Evolutionary conservation across 2,113 vertebrate genomes (phyloP).

Genomic region (Sylvilagus bachmani): DNA sequence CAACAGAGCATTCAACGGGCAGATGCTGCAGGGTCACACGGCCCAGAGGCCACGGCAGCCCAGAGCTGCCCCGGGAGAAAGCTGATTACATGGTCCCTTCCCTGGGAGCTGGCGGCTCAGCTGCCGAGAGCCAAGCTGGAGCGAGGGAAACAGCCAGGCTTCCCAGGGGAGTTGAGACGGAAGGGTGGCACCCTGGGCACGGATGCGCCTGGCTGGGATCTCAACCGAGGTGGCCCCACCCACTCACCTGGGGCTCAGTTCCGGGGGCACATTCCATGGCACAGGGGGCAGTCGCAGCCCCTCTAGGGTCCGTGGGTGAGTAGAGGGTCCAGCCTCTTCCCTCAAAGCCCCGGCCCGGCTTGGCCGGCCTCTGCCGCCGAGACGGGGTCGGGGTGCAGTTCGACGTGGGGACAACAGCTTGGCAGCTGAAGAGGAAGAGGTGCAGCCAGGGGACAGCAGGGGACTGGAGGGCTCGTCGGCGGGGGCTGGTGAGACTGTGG

Average conservation of each 20-base stretch:
- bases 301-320: constrained; percentile 74
- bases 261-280: constrained; percentile 82
- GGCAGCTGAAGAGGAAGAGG: constrained; percentile 78
- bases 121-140: not conserved
- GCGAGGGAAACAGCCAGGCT: not conserved
- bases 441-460: constrained; percentile 75
- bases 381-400: constrained; percentile 26
- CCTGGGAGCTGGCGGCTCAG: not conserved
- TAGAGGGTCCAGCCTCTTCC: constrained; percentile 64
- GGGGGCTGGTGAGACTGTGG: constrained; percentile 49
- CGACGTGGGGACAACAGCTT: constrained; percentile 73
- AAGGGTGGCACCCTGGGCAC: not conserved
- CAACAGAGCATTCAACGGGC: constrained; percentile 28
- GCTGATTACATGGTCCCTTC: not conserved
- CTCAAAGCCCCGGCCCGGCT: constrained; percentile 65
- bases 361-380: constrained; percentile 65
- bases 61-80: not conserved
- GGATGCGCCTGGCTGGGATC: too few relatives aligned
- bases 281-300: constrained; percentile 78
- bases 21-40: not conserved
- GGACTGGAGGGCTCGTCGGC: constrained; percentile 80
- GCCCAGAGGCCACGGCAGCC: not conserved
- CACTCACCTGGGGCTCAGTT: constrained; percentile 87
- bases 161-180: not conserved
- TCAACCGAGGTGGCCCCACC: not conserved